These are phyloP conservation scores for Loris lydekkerianus DNA, from an alignment of 2,797 vertebrate genomes.

Conservation along the genomic window DNA sequence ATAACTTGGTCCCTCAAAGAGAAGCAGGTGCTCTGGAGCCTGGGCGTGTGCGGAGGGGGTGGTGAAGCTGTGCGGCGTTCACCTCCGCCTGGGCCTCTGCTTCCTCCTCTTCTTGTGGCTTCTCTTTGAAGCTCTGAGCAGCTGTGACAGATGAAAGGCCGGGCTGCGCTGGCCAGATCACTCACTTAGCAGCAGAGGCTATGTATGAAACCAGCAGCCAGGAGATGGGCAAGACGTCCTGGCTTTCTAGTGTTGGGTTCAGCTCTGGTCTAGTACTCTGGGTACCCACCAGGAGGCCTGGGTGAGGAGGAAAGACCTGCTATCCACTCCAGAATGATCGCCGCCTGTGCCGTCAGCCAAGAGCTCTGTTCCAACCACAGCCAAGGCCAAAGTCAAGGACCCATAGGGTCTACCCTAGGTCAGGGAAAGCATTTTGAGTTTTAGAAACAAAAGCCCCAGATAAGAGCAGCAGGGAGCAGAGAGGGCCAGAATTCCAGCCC, in stretches of 20 bases:
- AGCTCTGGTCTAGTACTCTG: background rate
- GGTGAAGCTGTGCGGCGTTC: background rate
- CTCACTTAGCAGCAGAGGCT: background rate
- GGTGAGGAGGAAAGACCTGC: background rate
- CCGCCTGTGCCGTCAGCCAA: background rate
- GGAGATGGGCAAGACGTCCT: background rate
- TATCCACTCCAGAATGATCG: background rate
- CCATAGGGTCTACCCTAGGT: background rate
- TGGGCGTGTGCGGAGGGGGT: background rate
- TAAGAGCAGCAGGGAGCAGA: background rate
- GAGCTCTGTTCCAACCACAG: background rate
- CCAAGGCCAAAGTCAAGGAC: background rate
- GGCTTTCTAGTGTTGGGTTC: background rate
- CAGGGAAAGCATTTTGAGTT: background rate
- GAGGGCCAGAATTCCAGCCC: background rate
- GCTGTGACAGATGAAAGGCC: background rate
- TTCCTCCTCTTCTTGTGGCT: conserved; percentile 4
- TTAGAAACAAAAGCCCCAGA: background rate
- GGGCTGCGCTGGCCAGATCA: background rate
- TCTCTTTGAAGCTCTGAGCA: conserved; percentile 51
- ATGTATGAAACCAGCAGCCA: background rate
- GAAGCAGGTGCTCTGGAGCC: background rate
- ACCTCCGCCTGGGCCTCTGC: background rate
- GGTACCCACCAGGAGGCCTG: background rate
- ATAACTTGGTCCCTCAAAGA: background rate